These are phyloP conservation scores for Cephalopterus ornatus DNA, from an alignment of 2,113 vertebrate genomes.

Conservation along the genomic window DNA sequence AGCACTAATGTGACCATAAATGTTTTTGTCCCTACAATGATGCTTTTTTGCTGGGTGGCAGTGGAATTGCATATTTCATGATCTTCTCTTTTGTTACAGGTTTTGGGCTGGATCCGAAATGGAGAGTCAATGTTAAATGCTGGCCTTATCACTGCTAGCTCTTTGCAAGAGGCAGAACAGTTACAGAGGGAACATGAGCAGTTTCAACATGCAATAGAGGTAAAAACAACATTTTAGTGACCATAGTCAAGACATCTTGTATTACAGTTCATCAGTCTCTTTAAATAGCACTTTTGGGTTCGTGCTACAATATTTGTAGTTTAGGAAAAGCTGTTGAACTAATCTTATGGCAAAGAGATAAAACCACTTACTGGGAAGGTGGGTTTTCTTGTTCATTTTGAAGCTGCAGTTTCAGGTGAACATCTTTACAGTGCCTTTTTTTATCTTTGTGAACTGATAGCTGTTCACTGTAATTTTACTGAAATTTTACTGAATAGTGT, in stretches of 20 bases:
- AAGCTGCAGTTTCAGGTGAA: background rate
- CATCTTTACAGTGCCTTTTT: background rate
- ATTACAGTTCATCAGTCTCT: background rate
- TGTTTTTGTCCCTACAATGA: background rate
- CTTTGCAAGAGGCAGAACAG: constrained; percentile 95
- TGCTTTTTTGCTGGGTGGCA: background rate
- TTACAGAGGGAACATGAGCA: constrained; percentile 97
- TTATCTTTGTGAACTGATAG: background rate
- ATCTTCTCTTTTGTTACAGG: constrained; percentile 71
- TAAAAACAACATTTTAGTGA: constrained; percentile 49
- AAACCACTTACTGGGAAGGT: background rate
- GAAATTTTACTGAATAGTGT: background rate
- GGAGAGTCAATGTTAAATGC: constrained; percentile 98
- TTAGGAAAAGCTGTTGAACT: background rate
- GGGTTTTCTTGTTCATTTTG: background rate
- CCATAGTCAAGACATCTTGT: background rate
- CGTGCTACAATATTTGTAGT: background rate
- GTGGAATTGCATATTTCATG: background rate
- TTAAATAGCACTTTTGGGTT: background rate
- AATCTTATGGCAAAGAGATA: background rate
- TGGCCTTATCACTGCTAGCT: constrained; percentile 95
- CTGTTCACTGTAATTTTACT: background rate
- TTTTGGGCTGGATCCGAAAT: constrained; percentile 97
- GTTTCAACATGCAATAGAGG: constrained; percentile 98
- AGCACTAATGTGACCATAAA: background rate